Evolutionary conservation across 35 echinoderm and acorn worm genomes (phyloP).

Genomic region (Strongylocentrotus purpuratus): DNA sequence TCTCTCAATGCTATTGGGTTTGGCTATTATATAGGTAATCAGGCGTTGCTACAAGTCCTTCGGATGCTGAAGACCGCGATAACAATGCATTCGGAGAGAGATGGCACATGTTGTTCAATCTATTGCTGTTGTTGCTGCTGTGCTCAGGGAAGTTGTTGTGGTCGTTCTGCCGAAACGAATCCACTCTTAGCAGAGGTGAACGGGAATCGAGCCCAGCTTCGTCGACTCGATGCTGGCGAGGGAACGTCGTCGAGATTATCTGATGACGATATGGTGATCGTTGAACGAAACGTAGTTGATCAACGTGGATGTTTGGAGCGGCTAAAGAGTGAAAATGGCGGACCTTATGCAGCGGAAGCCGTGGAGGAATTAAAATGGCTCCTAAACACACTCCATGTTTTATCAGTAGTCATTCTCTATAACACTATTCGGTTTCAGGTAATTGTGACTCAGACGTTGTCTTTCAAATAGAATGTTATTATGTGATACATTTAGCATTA

Average conservation of each 20-base stretch:
- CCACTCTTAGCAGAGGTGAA: neutral
- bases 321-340: slow-evolving; percentile 65
- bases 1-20: no score
- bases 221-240: neutral
- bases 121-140: neutral
- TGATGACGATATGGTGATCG: neutral
- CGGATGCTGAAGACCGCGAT: neutral
- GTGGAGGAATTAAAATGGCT: slow-evolving; percentile 80
- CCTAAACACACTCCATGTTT: slow-evolving; percentile 68
- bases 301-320: slow-evolving; percentile 47
- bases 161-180: neutral
- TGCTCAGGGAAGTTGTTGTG: neutral
- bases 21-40: neutral
- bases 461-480: no score
- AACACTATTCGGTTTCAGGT: slow-evolving; percentile 88
- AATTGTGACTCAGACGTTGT: no score
- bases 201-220: neutral
- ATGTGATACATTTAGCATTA: no score
- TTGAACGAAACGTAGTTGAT: neutral
- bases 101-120: neutral
- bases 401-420: slow-evolving; percentile 76
- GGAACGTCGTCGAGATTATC: neutral
- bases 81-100: neutral
- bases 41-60: neutral
- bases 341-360: slow-evolving; percentile 56